A percentile compares a stretch with the other conserved stretches of the same genome.
phyloP scores from a whole-genome alignment of 1,140 invertebrate genomes.

The Formica exsecta region DNA sequence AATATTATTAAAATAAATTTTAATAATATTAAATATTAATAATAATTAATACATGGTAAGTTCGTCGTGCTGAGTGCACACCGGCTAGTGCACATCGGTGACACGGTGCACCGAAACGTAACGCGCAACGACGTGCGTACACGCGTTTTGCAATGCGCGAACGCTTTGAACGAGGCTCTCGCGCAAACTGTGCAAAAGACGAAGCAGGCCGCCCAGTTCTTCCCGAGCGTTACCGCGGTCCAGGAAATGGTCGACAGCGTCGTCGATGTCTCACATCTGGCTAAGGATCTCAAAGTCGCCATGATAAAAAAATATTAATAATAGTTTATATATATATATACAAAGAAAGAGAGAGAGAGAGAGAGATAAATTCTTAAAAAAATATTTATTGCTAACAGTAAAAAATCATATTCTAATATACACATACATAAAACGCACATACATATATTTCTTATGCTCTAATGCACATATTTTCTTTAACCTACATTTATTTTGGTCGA shows the following conservation, averaged over 20 bases:
- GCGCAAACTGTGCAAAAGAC: conserved; percentile 95
- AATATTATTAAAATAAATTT: background rate
- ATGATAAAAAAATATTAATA: conserved; percentile 73
- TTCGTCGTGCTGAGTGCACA: conserved; percentile 97
- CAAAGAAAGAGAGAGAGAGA: background rate
- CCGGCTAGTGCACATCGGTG: conserved; percentile 96
- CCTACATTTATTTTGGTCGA: conserved; percentile 4
- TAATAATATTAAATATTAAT: too few relatives aligned
- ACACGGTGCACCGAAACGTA: conserved; percentile 95
- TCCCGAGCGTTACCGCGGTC: conserved; percentile 95
- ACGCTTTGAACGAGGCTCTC: conserved; percentile 93
- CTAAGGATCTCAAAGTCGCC: conserved; percentile 89
- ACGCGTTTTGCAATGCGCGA: conserved; percentile 92
- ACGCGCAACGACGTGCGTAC: conserved; percentile 90
- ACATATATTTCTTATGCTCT: background rate
- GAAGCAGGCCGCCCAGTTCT: conserved; percentile 95
- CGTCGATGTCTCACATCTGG: conserved; percentile 92
- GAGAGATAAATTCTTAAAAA: background rate
- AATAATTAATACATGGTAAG: conserved; percentile 90
- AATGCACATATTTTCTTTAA: background rate
- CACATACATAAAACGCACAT: too few relatives aligned
- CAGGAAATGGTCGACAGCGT: conserved; percentile 97
- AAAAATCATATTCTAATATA: too few relatives aligned
- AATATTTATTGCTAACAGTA: background rate
- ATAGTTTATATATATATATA: background rate